Base-by-base conservation (phyloP, 2,888 invertebrate genomes). In the Spodoptera picta region DNA sequence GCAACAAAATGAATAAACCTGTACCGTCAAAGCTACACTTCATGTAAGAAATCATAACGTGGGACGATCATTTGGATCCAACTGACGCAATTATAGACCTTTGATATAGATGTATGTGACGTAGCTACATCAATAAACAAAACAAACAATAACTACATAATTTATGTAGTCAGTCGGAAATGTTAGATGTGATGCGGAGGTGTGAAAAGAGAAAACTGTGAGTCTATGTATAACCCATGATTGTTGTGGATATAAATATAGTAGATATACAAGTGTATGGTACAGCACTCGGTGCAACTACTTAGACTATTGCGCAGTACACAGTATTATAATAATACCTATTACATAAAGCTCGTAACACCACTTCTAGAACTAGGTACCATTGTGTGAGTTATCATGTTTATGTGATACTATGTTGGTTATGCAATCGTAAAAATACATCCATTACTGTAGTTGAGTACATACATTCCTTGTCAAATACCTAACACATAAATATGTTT, bases 291-390 rank as follows among this genome's bases (percentile, higher is more conserved):
- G 24, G 7, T 49, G 23, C 60, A 57, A 73, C 56, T 54, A 46
- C 24, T 43, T 59, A 47, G 14, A 53, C 60, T 49, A 79, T 52
- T 79, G 66, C 80, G 77, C 66, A 79, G 60, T 69, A 52, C 41
- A 41, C 65, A 36, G 36, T 49, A 45, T 45, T 64, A 55, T 65
- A 66, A 58, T 52, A 59, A 52, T 57, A n/a, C n/a, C n/a, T n/a
- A 53, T 73, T 76, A 62, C 53, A 60, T 66, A 76, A 73, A 50
- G 14, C 23, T 36, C 49, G 43, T 64, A 61, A 62, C 49, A 51
- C 52, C 51, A 67, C 54, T 61, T 61, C 47, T 64, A 68, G 59
- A 45, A 58, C 46, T 61, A 50, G 10, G 23, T 51, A 59, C 41
- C 62, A 58, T 42, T 68, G 46, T 70, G 43, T 59, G 48, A 65